phyloP scores from a whole-genome alignment of 2,797 vertebrate genomes.

The Choloepus didactylus region DNA sequence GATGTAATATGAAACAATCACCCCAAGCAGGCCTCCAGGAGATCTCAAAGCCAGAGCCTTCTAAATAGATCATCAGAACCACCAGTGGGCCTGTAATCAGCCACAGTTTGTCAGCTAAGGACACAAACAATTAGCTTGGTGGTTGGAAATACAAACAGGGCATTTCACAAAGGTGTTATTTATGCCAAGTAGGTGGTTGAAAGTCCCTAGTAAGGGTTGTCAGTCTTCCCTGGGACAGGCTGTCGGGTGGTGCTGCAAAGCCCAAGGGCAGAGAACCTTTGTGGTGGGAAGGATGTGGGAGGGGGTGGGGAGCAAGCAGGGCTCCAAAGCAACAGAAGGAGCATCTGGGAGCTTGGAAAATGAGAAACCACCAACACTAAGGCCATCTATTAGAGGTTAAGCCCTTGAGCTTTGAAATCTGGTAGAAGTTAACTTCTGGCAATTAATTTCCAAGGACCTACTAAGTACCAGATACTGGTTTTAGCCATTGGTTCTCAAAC shows the following conservation, averaged over 20 bases:
- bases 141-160: conserved; percentile 36
- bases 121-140: conserved; percentile 42
- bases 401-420: neutral
- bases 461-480: neutral
- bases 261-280: neutral
- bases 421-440: neutral
- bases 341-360: neutral
- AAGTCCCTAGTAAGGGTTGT: neutral
- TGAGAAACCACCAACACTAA: neutral
- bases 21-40: neutral
- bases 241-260: neutral
- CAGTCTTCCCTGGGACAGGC: neutral
- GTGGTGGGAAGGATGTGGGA: neutral
- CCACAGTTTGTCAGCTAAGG: conserved; percentile 59
- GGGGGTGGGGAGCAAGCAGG: neutral
- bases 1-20: conserved; percentile 26
- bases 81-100: neutral
- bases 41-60: conserved; percentile 32
- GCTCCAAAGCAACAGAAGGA: neutral
- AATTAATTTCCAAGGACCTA: neutral
- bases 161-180: neutral
- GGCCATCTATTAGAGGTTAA: neutral
- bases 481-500: neutral
- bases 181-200: neutral
- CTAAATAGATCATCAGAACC: neutral